Conservation (phyloP, 2,888 invertebrate genomes). For the Danaus chrysippus region DNA sequence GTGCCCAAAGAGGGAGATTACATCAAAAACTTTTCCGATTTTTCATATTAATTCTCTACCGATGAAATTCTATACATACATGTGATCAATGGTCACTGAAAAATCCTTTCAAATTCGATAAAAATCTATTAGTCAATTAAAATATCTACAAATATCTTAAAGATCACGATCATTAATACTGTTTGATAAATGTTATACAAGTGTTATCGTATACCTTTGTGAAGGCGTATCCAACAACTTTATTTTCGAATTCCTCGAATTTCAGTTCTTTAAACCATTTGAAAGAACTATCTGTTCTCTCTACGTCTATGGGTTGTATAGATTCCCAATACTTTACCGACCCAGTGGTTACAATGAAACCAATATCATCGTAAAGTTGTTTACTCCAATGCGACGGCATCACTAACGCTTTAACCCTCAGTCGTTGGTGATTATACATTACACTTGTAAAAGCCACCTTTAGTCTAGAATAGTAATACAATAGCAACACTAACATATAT, state of each 20-base stretch:
- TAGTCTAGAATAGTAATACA: constrained; percentile 39
- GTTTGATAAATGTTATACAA: too few species aligned
- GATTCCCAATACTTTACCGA: constrained; percentile 35
- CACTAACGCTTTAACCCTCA: constrained; percentile 45
- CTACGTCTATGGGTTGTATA: constrained; percentile 35
- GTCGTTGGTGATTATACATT: constrained; percentile 36
- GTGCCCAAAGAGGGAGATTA: too few species aligned
- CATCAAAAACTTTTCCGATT: too few species aligned
- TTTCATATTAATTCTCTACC: too few species aligned
- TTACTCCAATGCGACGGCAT: constrained; percentile 43
- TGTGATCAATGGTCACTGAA: too few species aligned
- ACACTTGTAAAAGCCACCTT: constrained; percentile 48
- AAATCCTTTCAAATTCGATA: too few species aligned
- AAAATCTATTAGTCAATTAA: too few species aligned
- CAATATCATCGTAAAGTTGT: constrained; percentile 57
- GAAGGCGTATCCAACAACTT: constrained; percentile 51
- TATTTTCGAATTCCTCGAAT: constrained; percentile 33
- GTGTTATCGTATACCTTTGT: constrained; percentile 40
- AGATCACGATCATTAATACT: too few species aligned
- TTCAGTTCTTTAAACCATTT: constrained; percentile 45
- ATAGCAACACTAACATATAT: neutral
- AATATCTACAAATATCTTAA: too few species aligned
- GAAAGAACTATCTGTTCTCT: constrained; percentile 47
- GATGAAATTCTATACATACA: too few species aligned
- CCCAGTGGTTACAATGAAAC: constrained; percentile 46